These are phyloP conservation scores for Pitangus sulphuratus DNA, from an alignment of 2,797 vertebrate genomes.

Conservation along the genomic window DNA sequence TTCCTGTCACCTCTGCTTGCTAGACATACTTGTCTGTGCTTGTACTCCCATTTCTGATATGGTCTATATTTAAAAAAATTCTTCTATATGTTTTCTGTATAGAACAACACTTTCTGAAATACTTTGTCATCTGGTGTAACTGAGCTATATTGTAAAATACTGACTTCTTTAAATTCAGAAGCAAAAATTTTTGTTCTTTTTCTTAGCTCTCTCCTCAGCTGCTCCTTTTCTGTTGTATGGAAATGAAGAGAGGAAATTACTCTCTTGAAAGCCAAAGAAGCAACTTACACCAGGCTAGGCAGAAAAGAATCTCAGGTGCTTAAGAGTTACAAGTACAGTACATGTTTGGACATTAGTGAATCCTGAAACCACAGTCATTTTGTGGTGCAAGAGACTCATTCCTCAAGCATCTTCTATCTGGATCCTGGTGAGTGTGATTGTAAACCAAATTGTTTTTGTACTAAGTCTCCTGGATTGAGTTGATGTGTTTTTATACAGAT, in stretches of 20 bases:
- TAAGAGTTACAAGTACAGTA: neutral
- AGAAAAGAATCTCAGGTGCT: neutral
- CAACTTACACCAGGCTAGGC: rapidly evolving
- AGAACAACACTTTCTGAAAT: neutral
- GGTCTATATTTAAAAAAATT: neutral
- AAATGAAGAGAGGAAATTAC: neutral
- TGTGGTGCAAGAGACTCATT: neutral
- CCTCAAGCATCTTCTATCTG: neutral
- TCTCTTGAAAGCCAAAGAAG: neutral
- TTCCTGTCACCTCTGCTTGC: neutral
- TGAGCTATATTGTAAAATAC: neutral
- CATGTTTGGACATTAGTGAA: neutral
- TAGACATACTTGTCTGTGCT: neutral
- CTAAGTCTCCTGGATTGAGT: neutral
- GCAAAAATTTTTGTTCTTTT: neutral
- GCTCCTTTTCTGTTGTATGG: neutral
- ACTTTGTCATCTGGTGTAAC: neutral
- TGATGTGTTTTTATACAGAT: neutral
- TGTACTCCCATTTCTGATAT: neutral
- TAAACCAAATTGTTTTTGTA: neutral
- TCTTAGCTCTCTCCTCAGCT: neutral
- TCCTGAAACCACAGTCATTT: neutral
- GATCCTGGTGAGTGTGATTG: neutral
- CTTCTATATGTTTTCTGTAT: neutral
- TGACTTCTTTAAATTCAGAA: neutral